Evolutionary conservation across 2,113 vertebrate species (phyloP), one percentile per base, ranked within the genome.

Genomic region (Nycticorax nycticorax): DNA sequence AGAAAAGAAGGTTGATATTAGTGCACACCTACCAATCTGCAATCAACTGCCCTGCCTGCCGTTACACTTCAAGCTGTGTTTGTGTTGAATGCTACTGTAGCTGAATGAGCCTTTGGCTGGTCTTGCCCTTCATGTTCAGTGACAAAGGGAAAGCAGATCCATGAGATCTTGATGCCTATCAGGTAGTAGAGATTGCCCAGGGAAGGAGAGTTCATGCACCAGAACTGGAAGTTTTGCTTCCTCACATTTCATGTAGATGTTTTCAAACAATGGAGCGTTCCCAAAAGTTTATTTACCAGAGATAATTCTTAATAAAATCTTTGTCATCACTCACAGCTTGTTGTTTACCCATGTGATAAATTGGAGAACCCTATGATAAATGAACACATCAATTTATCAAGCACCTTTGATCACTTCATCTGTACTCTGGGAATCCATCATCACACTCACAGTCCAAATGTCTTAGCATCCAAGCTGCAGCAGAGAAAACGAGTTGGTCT

Each of bases 271-370:
- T 15, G n/a, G 5, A 73, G 6, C 41, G 57, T 41, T 72, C 41
- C 41, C n/a, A 30, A n/a, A 88, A 63, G 57, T 73, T 81, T 72
- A 81, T 68, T 93, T 88, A 88, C 64, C 22, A n/a, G 79, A 85
- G 47, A 85, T 81, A 91, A 91, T 72, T 95, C 86, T 78, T 93
- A 93, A 81, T 77, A 88, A 91, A 71, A 63, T 43, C 75, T 73
- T 81, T 67, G 53, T 68, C 79, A 77, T 77, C n/a, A 27, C 57
- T 81, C 79, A 67, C 78, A 81, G 84, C 53, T 95, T 85, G 63
- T 81, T 85, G 92, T 81, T 93, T 81, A 73, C 14, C 26, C 45
- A 14, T 89, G 63, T 77, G 79, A 77, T 63, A 85, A 91, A 88
- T 73, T 85, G 63, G 35, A 85, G 74, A 93, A 57, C 57, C 24